Evolutionary conservation across 1,140 invertebrate species (phyloP).

Genomic region (Saccostrea cuccullata): DNA sequence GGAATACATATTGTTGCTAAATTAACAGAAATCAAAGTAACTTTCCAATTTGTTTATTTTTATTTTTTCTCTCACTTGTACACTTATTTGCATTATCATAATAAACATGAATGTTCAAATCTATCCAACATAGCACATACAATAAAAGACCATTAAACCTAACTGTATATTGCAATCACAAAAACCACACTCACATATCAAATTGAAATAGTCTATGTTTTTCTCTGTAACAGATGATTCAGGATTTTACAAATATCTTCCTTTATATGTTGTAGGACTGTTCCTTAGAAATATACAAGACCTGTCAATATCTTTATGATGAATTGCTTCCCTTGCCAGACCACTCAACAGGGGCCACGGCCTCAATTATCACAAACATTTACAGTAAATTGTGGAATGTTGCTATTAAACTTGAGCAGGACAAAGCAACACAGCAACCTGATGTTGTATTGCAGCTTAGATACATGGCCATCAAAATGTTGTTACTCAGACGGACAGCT

Average conservation of each 20-base stretch:
- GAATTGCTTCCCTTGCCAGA: constrained; percentile 33
- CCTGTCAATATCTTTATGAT: constrained; percentile 40
- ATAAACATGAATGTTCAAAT: not conserved
- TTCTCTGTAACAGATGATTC: not conserved
- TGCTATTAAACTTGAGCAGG: constrained; percentile 49
- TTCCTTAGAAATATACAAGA: not conserved
- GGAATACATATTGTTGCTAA: constrained; percentile 55
- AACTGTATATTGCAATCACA: no score
- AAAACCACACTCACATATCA: no score
- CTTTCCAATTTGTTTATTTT: not conserved
- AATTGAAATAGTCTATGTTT: not conserved
- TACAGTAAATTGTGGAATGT: constrained; percentile 53
- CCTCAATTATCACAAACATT: constrained; percentile 47
- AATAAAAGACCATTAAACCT: no score
- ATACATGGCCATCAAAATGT: constrained; percentile 48
- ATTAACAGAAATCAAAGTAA: constrained; percentile 28
- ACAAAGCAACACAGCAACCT: not conserved
- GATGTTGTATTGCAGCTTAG: constrained; percentile 42
- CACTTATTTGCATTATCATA: not conserved
- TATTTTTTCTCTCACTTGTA: not conserved
- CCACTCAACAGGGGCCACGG: constrained; percentile 2
- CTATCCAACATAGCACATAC: no score
- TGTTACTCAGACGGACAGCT: constrained; percentile 31
- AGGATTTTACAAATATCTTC: not conserved
- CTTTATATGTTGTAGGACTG: constrained; percentile 15